Evolutionary conservation across 2,797 vertebrate genomes (phyloP), one percentile per base, ranked within the genome.

Genomic region (Channa striata): DNA sequence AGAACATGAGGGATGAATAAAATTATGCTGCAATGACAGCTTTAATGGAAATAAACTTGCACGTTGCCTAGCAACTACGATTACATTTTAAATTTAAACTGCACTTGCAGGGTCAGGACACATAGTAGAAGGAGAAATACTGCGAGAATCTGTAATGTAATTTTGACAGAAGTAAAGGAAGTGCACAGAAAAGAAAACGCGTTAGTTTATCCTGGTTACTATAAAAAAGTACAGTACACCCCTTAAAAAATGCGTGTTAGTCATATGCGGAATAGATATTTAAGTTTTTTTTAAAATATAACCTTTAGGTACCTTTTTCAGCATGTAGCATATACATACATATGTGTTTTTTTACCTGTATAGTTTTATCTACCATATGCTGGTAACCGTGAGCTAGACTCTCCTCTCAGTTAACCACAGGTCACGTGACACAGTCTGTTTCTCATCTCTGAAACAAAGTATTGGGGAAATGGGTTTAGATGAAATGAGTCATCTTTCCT

Each of bases 31-130:
- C 39, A 68, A 73, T 77, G 72, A 81, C 68, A 62, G 68, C 72
- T 78, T 77, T 57, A 82, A 86, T 84, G 74, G 67, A 80, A 87
- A 80, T 76, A 87, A 89, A 82, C 49, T 52, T 68, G 62, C 54
- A 72, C 53, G 88, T 89, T 88, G 86, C 85, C 74, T 61, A 86
- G 81, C 84, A 87, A 86, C 78, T 77, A 68, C 48, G 42, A 53
- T 67, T 73, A 70, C 58, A 13, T 66, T 74, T 80, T 11, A 58
- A 42, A 78, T 77, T 53, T 59, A 77, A 83, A 69, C 69, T 12
- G 44, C 59, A 52, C 39, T 10, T 37, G 20, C 47, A 60, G 80
- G 77, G 81, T 85, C 72, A 72, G 42, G 36, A 74, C 7, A 40
- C 17, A 25, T 23, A 59, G 62, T 37, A 23, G 48, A 48, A 33